phyloP scores from a whole-genome alignment of 2,113 vertebrate genomes.

The Chascanopsetta lugubris region DNA sequence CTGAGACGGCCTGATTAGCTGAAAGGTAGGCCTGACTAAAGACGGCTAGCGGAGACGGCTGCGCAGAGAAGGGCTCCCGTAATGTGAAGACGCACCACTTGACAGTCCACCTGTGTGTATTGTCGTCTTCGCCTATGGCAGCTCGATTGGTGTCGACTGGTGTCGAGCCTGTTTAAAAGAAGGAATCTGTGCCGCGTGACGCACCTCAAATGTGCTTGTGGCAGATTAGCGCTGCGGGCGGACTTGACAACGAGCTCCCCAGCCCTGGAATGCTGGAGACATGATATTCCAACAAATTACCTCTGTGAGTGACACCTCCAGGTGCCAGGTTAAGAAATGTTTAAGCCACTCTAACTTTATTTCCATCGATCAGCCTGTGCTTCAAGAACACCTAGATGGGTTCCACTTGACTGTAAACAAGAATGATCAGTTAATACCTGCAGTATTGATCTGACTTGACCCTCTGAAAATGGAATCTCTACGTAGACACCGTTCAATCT shows the following conservation, averaged over 20 bases:
- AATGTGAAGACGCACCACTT: conserved; percentile 36
- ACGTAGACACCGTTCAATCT: conserved; percentile 54
- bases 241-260: conserved; percentile 17
- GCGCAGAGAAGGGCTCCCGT: conserved; percentile 48
- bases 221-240: conserved; percentile 13
- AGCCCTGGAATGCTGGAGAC: conserved; percentile 13
- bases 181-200: not conserved
- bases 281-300: conserved; percentile 26
- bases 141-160: conserved; percentile 54
- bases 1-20: conserved; percentile 79
- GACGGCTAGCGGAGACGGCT: conserved; percentile 56
- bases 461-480: conserved; percentile 53
- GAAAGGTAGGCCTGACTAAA: conserved; percentile 75
- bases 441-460: conserved; percentile 60
- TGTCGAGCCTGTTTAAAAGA: conserved; percentile 42
- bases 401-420: conserved; percentile 66
- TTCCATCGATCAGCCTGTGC: conserved; percentile 65
- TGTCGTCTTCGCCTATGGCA: conserved; percentile 24
- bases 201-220: conserved; percentile 25
- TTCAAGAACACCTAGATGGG: conserved; percentile 48
- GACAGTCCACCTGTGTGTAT: conserved; percentile 32
- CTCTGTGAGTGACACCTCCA: conserved; percentile 50
- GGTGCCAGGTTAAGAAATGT: conserved; percentile 46
- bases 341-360: conserved; percentile 64
- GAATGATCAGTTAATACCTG: conserved; percentile 62